Conservation (phyloP, 2,888 invertebrate genomes). For the Ctenicera cuprea region DNA sequence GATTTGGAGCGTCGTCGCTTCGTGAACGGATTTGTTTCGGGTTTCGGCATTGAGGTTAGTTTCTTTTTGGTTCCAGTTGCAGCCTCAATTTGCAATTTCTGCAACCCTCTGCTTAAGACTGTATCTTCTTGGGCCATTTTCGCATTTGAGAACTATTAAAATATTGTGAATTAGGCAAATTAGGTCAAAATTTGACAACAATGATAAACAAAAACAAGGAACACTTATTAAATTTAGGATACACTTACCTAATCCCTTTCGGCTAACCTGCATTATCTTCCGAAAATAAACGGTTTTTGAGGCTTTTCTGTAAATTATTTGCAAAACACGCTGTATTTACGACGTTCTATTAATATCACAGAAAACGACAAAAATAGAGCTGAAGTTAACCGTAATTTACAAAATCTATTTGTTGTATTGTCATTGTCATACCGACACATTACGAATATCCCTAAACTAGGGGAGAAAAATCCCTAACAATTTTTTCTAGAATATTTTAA, state of each 20-base stretch:
- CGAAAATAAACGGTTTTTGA: slow-evolving; percentile 5
- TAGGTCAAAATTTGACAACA: slow-evolving; percentile 20
- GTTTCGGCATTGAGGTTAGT: slow-evolving; percentile 18
- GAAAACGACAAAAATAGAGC: slow-evolving; percentile 6
- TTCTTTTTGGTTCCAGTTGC: slow-evolving; percentile 32
- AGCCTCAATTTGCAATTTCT: slow-evolving; percentile 68
- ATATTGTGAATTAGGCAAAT: background rate
- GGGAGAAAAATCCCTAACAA: background rate
- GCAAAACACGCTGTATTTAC: background rate
- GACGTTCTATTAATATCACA: slow-evolving; percentile 10
- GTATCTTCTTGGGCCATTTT: slow-evolving; percentile 70
- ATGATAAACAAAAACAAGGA: slow-evolving; percentile 1
- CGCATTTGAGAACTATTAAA: slow-evolving; percentile 26
- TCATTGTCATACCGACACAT: too few relatives aligned
- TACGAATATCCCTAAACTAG: too few relatives aligned
- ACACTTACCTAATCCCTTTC: background rate
- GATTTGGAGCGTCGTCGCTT: slow-evolving; percentile 69
- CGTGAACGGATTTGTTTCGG: slow-evolving; percentile 67
- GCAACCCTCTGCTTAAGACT: slow-evolving; percentile 66
- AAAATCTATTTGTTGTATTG: background rate
- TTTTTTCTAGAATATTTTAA: background rate
- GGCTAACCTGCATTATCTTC: slow-evolving; percentile 28
- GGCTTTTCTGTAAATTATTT: background rate
- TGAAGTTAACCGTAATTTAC: slow-evolving; percentile 21
- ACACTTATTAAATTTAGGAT: background rate